Base-by-base conservation (phyloP, 2,797 vertebrate genomes). In the Gallinago stenura region DNA sequence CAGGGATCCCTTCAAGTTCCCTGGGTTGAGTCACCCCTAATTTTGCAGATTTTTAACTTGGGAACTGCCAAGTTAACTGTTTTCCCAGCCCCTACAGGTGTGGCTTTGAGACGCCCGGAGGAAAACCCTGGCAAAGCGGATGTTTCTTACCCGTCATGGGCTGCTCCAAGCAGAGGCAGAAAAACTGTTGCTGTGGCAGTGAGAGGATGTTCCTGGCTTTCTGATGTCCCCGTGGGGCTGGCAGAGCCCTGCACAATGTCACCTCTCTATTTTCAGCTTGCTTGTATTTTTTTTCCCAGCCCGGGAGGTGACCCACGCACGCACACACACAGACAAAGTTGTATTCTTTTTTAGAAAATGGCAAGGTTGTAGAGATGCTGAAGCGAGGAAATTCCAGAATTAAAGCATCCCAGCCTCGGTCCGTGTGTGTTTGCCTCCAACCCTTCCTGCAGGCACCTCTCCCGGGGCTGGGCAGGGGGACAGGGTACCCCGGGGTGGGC, bases 231-330 rank as follows among this genome's bases (percentile, higher is more conserved):
- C 6, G 3, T 0, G 83, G 72, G 83, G 86, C 77, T 85, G 87
- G 71, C 93, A 75, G 83, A 79, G 57, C 51, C 6, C 89, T 13
- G 57, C 54, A 19, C 77, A 50, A 76, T 69, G 92, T 85, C 95
- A 82, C 69, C 80, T 81, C 75, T 37, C 85, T 91, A 41, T 90
- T 95, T 86, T 54, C 80, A 25, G 86, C 88, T 70, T 30, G 25
- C n/a, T 96, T 50, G 10, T 37, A 39, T 65, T 15, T 19, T 37
- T 50, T 35, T 57, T 31, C 28, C 90, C 69, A 4, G 30, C 50
- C 45, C 4, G 5, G 72, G 70, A 60, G 70, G 50, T 76, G 89
- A 93, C 86, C 69, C 51, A 0, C 39, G 1, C 70, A 10, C 6
- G 9, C 33, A 17, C 16, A 8, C 39, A 18, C 21, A 22, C 46